Conservation (phyloP, 2,113 vertebrate genomes). For the Engraulis encrasicolus region DNA sequence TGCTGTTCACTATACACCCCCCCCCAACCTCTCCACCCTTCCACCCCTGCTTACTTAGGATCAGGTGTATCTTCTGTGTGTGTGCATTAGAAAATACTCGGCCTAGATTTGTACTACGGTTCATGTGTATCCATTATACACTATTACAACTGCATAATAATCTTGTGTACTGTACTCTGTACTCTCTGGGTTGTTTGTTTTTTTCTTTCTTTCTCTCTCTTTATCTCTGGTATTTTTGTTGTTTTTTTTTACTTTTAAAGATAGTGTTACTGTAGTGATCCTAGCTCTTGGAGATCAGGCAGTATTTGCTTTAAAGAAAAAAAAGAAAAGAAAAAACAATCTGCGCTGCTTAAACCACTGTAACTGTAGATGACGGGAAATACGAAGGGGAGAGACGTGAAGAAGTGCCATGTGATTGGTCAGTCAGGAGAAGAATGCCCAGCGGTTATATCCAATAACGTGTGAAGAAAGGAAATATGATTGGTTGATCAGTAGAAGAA, state of each 20-base stretch:
- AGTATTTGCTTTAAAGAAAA: constrained; percentile 9
- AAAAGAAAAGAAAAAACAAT: too few species aligned
- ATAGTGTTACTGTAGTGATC: constrained; percentile 7
- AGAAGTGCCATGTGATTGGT: not conserved
- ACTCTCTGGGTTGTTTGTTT: constrained; percentile 50
- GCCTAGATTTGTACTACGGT: constrained; percentile 68
- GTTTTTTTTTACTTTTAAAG: constrained; percentile 32
- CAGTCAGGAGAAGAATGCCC: not conserved
- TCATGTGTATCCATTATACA: constrained; percentile 53
- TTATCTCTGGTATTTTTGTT: constrained; percentile 10
- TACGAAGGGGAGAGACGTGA: not conserved
- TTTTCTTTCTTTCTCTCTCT: constrained; percentile 29
- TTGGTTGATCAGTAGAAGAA: not conserved
- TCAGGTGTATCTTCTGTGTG: constrained; percentile 84
- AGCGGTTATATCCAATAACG: too few species aligned
- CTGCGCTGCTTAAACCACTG: not conserved
- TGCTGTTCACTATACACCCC: too few species aligned
- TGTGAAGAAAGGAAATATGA: too few species aligned
- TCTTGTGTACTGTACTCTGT: constrained; percentile 28
- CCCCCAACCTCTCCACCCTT: not conserved
- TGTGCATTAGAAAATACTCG: constrained; percentile 86
- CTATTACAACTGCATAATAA: constrained; percentile 21
- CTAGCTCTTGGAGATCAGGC: not conserved
- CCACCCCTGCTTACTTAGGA: constrained; percentile 66
- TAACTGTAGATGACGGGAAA: constrained; percentile 8